Evolutionary conservation across 2,888 invertebrate genomes (phyloP), one percentile per base, ranked within the genome.

Genomic region (Brachyopa scutellaris): DNA sequence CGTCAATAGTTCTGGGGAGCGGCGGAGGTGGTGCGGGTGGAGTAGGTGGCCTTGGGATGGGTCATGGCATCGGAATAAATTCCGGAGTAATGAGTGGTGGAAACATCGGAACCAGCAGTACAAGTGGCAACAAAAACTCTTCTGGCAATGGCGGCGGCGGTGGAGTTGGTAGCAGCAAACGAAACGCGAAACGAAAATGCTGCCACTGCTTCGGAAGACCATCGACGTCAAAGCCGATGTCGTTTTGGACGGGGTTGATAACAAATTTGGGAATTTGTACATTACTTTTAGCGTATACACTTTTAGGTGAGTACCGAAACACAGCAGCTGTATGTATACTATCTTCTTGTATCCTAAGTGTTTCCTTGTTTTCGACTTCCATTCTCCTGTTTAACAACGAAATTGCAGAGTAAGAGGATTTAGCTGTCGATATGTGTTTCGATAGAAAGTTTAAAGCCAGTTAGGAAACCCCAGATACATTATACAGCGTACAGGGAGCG

Each of bases 181-280:
- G 51, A 29, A 84, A 77, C 49, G 74, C 66, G 11, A 49, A 84
- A 57, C 79, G 78, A 23, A 84, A 82, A 82, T 86, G 86, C 49
- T 87, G 87, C 64, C 70, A 78, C 9, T 86, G 86, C 53, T 84
- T 86, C 66, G 85, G 85, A 38, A 61, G 66, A 47, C 76, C 84
- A 3, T 67, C 85, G 26, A 80, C 85, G 36, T 79, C 86, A 8
- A 86, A 86, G 49, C 73, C 88, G 1, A 89, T 89, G 85, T 88
- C 91, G 7, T 88, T 91, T 64, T 91, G 91, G 90, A 94, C 95
- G 66, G 95, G 95, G 9, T 93, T 95, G 84, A 92, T 95, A 85
- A 95, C 96, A 83, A 96, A 97, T 90, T 91, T 96, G 86, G 94
- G 95, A 85, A 96, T 97, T 89, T 96, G 96, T 90, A 92, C 94